Percentiles rank a stretch among this genome's conserved stretches.
phyloP scores from a whole-genome alignment of 1,140 invertebrate species.

The Helicoverpa armigera region DNA sequence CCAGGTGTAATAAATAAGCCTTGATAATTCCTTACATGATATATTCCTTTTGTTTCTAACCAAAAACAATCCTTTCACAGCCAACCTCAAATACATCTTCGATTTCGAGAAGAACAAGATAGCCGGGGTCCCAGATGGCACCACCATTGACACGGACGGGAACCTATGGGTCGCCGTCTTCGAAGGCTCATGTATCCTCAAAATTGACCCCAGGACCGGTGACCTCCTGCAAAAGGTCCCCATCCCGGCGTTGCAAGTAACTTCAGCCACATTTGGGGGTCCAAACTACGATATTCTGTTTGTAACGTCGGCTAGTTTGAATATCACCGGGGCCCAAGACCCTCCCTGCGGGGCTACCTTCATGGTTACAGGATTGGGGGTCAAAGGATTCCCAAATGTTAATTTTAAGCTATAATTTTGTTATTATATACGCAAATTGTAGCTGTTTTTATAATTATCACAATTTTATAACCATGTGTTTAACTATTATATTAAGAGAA shows the following conservation, averaged over 20 bases:
- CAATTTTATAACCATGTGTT: neutral
- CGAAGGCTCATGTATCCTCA: slow-evolving; percentile 83
- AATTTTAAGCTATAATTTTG: slow-evolving; percentile 46
- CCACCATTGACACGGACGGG: slow-evolving; percentile 91
- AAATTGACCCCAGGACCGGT: slow-evolving; percentile 71
- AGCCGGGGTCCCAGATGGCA: slow-evolving; percentile 89
- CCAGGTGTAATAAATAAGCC: too few relatives aligned
- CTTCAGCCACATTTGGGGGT: slow-evolving; percentile 94
- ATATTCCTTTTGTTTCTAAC: too few relatives aligned
- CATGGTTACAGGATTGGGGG: slow-evolving; percentile 52
- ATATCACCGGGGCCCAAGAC: slow-evolving; percentile 2
- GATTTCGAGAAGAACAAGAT: slow-evolving; percentile 85
- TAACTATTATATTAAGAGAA: too few relatives aligned
- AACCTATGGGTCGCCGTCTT: slow-evolving; percentile 91
- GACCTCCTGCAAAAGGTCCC: slow-evolving; percentile 87
- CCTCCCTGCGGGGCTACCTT: slow-evolving; percentile 50
- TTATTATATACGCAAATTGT: slow-evolving; percentile 10
- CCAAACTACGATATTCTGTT: slow-evolving; percentile 91
- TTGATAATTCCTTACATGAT: too few relatives aligned
- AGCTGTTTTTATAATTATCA: neutral
- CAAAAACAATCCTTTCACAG: slow-evolving; percentile 69
- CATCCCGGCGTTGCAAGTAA: slow-evolving; percentile 91
- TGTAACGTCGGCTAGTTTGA: slow-evolving; percentile 89
- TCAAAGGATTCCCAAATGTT: slow-evolving; percentile 51
- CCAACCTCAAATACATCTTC: slow-evolving; percentile 86